phyloP scores from a whole-genome alignment of 1,140 invertebrate genomes.

The Nylanderia fulva region DNA sequence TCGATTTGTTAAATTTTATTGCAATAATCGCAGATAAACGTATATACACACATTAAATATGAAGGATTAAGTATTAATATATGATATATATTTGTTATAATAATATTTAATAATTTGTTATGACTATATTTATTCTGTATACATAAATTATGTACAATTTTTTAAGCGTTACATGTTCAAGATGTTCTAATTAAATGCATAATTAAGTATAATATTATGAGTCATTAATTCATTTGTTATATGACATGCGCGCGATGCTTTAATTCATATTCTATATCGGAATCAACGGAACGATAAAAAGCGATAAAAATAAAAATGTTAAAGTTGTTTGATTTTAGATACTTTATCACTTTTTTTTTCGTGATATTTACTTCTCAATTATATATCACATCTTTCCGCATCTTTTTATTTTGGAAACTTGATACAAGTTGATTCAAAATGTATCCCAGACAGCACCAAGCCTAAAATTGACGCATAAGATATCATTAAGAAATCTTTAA shows the following conservation, averaged over 20 bases:
- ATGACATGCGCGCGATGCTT: neutral
- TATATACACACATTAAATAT: too few relatives aligned
- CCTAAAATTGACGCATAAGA: too few relatives aligned
- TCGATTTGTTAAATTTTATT: neutral
- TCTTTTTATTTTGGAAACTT: neutral
- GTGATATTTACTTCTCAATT: neutral
- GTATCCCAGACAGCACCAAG: too few relatives aligned
- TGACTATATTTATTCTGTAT: neutral
- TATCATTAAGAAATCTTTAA: too few relatives aligned
- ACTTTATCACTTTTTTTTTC: neutral
- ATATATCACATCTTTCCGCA: neutral
- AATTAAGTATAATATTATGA: neutral
- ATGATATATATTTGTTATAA: neutral
- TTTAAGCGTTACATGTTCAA: neutral
- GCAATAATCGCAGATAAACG: neutral
- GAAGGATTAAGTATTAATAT: neutral
- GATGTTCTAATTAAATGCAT: neutral
- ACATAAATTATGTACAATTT: neutral
- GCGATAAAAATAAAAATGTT: neutral
- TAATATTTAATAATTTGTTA: neutral
- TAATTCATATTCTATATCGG: slow-evolving; percentile 10
- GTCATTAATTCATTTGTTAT: neutral
- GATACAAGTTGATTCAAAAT: neutral
- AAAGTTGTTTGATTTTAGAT: neutral
- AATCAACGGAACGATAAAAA: neutral